phyloP scores from a whole-genome alignment of 1,140 invertebrate species.

The Drosophila prosaltans region DNA sequence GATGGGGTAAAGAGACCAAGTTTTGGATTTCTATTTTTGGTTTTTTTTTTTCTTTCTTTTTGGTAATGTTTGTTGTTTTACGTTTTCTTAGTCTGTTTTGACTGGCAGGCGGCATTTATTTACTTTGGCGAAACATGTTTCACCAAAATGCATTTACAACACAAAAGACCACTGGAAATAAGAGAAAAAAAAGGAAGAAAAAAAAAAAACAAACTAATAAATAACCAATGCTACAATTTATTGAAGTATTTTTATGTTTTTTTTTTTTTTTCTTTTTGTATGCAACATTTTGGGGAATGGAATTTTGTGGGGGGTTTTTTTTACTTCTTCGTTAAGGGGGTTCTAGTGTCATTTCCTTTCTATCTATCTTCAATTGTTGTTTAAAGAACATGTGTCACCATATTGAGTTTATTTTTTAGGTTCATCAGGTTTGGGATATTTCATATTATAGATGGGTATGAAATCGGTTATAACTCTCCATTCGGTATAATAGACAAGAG shows the following conservation, averaged over 20 bases:
- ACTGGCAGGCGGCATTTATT: constrained; percentile 55
- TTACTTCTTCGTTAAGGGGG: background rate
- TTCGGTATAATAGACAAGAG: constrained; percentile 53
- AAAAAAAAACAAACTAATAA: constrained; percentile 19
- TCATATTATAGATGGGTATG: constrained; percentile 65
- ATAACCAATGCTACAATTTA: constrained; percentile 27
- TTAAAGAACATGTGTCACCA: background rate
- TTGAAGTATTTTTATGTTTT: constrained; percentile 27
- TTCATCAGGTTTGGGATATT: constrained; percentile 52
- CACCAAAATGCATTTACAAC: constrained; percentile 49
- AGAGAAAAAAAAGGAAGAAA: background rate
- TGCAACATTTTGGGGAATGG: background rate
- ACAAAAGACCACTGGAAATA: constrained; percentile 12
- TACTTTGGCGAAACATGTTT: constrained; percentile 53
- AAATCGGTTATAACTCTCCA: constrained; percentile 59
- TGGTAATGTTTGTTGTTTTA: constrained; percentile 30
- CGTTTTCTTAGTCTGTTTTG: constrained; percentile 37
- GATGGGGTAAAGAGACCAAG: background rate
- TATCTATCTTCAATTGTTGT: constrained; percentile 19
- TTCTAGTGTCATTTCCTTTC: constrained; percentile 2
- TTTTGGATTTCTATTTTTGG: constrained; percentile 30
- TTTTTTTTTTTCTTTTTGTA: background rate
- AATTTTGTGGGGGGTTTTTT: background rate
- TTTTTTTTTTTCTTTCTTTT: constrained; percentile 44
- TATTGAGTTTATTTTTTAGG: constrained; percentile 3